These are phyloP conservation scores for Eulemur coronatus DNA, from an alignment of 2,797 vertebrate genomes.

Conservation along the genomic window DNA sequence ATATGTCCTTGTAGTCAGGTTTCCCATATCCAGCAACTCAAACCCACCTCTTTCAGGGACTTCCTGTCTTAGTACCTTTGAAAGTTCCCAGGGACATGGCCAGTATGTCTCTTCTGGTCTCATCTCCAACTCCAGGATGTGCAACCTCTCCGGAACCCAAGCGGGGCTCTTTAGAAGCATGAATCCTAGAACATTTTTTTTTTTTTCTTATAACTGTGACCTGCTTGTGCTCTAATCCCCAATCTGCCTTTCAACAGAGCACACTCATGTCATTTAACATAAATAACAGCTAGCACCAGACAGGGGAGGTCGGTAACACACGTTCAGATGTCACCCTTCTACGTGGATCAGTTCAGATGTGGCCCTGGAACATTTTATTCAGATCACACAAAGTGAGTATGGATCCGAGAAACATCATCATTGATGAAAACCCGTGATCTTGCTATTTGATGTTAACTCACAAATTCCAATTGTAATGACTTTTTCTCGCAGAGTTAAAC, in stretches of 20 bases:
- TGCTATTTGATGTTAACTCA: background rate
- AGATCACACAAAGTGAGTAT: background rate
- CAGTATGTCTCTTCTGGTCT: fast-evolving
- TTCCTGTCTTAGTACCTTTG: background rate
- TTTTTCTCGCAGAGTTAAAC: background rate
- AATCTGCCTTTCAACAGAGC: background rate
- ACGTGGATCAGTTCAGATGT: background rate
- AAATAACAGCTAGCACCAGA: background rate
- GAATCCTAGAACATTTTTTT: background rate
- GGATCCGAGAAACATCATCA: background rate
- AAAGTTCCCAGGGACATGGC: background rate
- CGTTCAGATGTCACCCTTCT: background rate
- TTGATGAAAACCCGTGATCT: background rate
- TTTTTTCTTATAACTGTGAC: background rate
- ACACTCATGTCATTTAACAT: background rate
- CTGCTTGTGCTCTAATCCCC: background rate
- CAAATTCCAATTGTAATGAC: background rate
- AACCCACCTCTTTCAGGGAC: no score
- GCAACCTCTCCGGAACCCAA: background rate
- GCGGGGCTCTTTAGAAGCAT: background rate
- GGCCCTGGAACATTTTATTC: background rate
- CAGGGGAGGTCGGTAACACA: background rate
- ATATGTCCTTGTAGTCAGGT: background rate
- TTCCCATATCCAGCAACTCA: background rate
- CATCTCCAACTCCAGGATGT: background rate